phyloP scores from a whole-genome alignment of 35 echinoderm and acorn worm species.

The Apostichopus japonicus region DNA sequence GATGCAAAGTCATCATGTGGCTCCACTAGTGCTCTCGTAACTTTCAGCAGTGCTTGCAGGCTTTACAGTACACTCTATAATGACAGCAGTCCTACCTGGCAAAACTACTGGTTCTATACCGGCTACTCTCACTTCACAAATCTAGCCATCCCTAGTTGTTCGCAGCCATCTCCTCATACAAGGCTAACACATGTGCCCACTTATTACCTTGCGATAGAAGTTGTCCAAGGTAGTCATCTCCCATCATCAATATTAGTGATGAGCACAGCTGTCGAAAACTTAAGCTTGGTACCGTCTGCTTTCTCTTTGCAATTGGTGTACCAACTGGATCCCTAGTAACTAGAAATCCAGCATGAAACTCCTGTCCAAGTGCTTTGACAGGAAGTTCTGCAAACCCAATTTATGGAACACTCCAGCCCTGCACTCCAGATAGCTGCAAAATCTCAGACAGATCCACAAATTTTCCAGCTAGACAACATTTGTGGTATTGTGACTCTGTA shows the following conservation, averaged over 20 bases:
- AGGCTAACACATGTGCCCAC: not conserved
- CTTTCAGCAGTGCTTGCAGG: too few species aligned
- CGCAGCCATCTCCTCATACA: not conserved
- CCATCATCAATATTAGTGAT: not conserved
- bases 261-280: not conserved
- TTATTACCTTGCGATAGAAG: not conserved
- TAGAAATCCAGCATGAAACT: conserved; percentile 9
- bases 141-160: not conserved
- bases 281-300: conserved; percentile 44
- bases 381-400: conserved; percentile 35
- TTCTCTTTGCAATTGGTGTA: conserved; percentile 8
- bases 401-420: conserved; percentile 24
- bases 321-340: conserved; percentile 1
- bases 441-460: conserved; percentile 18
- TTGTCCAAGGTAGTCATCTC: not conserved
- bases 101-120: conserved; percentile 1
- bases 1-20: too few species aligned
- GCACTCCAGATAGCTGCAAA: conserved; percentile 9
- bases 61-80: conserved; percentile 28
- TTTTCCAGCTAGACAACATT: not conserved
- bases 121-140: conserved; percentile 10
- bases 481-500: not conserved
- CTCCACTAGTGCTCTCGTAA: too few species aligned
- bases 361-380: not conserved
- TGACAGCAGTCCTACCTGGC: conserved; percentile 12